Conservation (phyloP, 2,888 invertebrate species). For the Protophormia terraenovae region DNA sequence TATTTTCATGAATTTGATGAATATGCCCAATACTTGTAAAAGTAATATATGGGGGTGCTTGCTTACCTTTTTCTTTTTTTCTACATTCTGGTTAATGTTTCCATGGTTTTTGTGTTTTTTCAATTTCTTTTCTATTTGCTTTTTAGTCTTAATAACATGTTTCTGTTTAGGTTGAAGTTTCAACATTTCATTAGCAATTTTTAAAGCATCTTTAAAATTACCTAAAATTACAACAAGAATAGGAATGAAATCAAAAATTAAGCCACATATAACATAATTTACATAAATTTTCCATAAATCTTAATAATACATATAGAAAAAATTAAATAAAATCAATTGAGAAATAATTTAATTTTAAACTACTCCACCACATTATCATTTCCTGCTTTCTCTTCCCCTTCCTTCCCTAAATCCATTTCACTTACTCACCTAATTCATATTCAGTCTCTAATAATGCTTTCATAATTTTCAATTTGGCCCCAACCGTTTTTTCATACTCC, state of each 20-base stretch:
- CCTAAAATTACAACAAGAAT: conserved; percentile 67
- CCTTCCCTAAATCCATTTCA: neutral
- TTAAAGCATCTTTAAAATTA: conserved; percentile 72
- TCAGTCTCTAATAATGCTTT: conserved; percentile 72
- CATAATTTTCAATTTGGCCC: conserved; percentile 72
- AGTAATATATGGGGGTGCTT: no score
- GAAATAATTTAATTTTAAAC: conserved; percentile 5
- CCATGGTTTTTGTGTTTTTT: conserved; percentile 34
- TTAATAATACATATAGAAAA: neutral
- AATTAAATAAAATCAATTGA: conserved; percentile 22
- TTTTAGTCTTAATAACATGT: conserved; percentile 69
- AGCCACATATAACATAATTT: conserved; percentile 1
- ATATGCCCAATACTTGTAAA: no score
- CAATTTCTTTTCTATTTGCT: conserved; percentile 70
- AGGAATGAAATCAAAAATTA: neutral
- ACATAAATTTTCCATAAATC: conserved; percentile 36
- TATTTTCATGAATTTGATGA: no score
- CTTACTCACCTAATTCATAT: conserved; percentile 74
- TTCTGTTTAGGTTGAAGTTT: conserved; percentile 71
- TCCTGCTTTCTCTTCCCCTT: neutral
- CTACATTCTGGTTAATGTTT: conserved; percentile 28
- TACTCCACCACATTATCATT: neutral
- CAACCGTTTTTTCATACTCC: conserved; percentile 48
- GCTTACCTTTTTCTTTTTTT: neutral
- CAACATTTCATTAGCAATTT: conserved; percentile 72